A percentile compares a stretch with the other conserved stretches of the same genome.
These are phyloP conservation scores for Lepidurus apus DNA, from an alignment of 1,140 invertebrate species.

Conservation along the genomic window DNA sequence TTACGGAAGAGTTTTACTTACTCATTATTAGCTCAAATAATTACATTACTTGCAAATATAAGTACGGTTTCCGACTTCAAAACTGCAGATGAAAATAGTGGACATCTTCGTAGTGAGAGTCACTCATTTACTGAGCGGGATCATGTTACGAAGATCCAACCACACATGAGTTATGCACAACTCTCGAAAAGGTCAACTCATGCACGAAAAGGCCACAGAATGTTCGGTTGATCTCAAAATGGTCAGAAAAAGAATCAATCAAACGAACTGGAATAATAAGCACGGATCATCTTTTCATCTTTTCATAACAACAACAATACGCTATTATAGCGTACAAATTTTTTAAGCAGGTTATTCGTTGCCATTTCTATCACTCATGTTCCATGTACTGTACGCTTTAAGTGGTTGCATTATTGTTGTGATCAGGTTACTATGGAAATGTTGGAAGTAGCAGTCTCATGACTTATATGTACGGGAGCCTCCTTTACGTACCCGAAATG, in stretches of 20 bases:
- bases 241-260: too few species aligned
- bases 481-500: not conserved
- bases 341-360: too few species aligned
- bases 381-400: not conserved
- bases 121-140: not conserved
- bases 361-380: not conserved
- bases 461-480: not conserved
- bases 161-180: not conserved
- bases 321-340: too few species aligned
- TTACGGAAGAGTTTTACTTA: not conserved
- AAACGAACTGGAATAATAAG: too few species aligned
- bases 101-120: not conserved
- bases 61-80: constrained; percentile 10
- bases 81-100: constrained; percentile 2
- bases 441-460: not conserved
- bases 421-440: constrained; percentile 15
- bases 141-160: not conserved
- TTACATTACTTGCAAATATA: constrained; percentile 14
- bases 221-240: too few species aligned
- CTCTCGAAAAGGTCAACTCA: not conserved
- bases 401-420: not conserved
- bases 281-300: too few species aligned
- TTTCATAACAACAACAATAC: too few species aligned
- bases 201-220: not conserved
- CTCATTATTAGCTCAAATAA: not conserved